Percentiles rank a stretch among this genome's conserved stretches.
Evolutionary conservation across 2,888 invertebrate species (phyloP).

Genomic region (Gastrophysa polygoni): DNA sequence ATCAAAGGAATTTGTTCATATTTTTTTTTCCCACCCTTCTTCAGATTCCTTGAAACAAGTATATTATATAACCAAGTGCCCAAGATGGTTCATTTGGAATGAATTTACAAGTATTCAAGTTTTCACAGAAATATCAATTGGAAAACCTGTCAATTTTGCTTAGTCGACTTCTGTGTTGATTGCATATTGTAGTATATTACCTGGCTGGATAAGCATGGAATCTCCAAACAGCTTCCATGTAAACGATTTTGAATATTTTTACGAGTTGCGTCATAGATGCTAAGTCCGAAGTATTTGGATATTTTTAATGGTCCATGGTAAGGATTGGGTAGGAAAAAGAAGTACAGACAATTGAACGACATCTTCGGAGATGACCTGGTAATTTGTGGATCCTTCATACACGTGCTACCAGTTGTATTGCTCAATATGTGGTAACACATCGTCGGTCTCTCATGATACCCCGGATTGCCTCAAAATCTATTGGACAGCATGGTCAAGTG

Average conservation of each 20-base stretch:
- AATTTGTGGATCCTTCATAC: conserved; percentile 24
- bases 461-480: conserved; percentile 32
- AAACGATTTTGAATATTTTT: not conserved
- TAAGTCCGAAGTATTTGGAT: not conserved
- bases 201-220: not conserved
- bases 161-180: not conserved
- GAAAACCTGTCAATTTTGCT: not conserved
- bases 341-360: conserved; percentile 24
- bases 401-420: conserved; percentile 33
- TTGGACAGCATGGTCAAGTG: conserved; percentile 28
- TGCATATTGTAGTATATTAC: not conserved
- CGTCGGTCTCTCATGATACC: conserved; percentile 29
- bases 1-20: no score
- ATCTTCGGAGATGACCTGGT: conserved; percentile 28
- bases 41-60: no score
- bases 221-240: not conserved
- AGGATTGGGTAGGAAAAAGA: conserved; percentile 23
- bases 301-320: conserved; percentile 3
- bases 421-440: conserved; percentile 43
- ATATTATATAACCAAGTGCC: no score
- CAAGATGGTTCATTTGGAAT: no score
- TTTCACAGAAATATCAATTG: not conserved
- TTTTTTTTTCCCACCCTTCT: no score
- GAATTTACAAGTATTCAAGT: not conserved
- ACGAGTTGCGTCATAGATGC: not conserved